These are phyloP conservation scores for Yoshiicerus persimilis DNA, from an alignment of 1,140 invertebrate species.

Conservation along the genomic window DNA sequence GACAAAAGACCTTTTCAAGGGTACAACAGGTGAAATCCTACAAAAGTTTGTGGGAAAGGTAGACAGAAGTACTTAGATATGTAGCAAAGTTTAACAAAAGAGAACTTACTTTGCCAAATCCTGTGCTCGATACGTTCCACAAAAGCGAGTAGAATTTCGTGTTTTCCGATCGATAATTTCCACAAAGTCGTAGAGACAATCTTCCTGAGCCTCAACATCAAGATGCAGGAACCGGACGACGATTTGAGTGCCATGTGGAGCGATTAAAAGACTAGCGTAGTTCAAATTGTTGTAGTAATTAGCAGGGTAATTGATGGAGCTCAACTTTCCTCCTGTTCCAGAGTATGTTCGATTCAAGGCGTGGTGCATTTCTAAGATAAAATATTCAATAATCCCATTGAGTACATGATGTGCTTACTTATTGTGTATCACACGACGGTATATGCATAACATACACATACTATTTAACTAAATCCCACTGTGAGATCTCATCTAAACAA, in stretches of 20 bases:
- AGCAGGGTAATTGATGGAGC: conserved; percentile 65
- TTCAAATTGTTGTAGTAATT: conserved; percentile 69
- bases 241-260: conserved; percentile 63
- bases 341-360: conserved; percentile 57
- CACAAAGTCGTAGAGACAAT: conserved; percentile 76
- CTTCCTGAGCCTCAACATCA: conserved; percentile 70
- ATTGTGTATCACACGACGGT: too few species aligned
- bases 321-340: conserved; percentile 60
- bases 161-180: conserved; percentile 55
- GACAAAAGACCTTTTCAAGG: background rate
- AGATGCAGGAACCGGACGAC: conserved; percentile 67
- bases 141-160: conserved; percentile 46
- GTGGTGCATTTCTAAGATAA: conserved; percentile 40
- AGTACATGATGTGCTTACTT: background rate
- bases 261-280: conserved; percentile 63
- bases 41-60: background rate
- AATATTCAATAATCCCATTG: background rate
- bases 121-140: conserved; percentile 45
- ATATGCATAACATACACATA: too few species aligned
- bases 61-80: background rate
- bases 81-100: background rate
- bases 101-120: conserved; percentile 48
- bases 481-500: too few species aligned
- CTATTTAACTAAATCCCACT: too few species aligned
- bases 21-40: background rate